Conservation (phyloP, 2,113 vertebrate genomes). For the Patagioenas fasciata region DNA sequence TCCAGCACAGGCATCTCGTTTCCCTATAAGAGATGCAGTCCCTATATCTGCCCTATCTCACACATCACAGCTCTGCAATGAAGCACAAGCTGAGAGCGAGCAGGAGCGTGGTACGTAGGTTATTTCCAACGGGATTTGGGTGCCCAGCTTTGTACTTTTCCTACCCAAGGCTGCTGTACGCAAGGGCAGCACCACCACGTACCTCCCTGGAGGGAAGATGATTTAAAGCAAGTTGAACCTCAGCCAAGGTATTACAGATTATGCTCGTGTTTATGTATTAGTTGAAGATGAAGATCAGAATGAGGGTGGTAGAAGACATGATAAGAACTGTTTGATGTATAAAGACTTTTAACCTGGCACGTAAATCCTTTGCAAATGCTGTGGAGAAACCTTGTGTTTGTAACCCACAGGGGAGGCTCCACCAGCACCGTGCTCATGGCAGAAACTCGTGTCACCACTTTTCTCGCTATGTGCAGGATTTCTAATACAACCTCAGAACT, state of each 20-base stretch:
- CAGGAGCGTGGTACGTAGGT: rapidly evolving
- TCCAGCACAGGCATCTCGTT: neutral
- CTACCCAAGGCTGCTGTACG: neutral
- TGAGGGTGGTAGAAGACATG: neutral
- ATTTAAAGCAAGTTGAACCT: neutral
- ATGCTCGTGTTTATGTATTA: neutral
- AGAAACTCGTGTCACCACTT: neutral
- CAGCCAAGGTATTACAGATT: neutral
- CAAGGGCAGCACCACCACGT: neutral
- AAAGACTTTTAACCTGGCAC: neutral
- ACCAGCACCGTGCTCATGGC: rapidly evolving
- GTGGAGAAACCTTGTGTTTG: neutral
- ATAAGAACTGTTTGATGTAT: neutral
- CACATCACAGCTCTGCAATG: neutral
- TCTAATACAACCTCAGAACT: neutral
- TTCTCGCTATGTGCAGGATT: neutral
- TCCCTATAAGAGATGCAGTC: neutral
- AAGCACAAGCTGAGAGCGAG: neutral
- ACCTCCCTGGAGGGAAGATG: neutral
- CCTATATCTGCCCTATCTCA: neutral
- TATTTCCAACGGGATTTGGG: neutral
- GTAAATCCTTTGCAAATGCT: neutral
- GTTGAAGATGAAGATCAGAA: neutral
- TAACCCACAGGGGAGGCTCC: neutral
- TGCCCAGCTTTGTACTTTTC: neutral